phyloP scores from a whole-genome alignment of 2,113 vertebrate genomes.

The Thryonomys swinderianus region DNA sequence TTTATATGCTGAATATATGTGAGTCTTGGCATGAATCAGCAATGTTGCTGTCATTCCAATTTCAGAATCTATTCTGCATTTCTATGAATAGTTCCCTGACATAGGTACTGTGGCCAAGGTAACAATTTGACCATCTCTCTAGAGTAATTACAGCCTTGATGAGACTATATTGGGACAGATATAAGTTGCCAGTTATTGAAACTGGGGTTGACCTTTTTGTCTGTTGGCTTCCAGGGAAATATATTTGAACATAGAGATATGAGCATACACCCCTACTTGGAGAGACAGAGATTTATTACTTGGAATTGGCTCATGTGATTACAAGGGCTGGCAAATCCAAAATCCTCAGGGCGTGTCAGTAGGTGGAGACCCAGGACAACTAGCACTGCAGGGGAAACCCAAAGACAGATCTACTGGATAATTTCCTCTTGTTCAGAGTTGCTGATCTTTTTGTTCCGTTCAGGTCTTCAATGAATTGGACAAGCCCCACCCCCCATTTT shows the following conservation, averaged over 20 bases:
- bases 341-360: background rate
- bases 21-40: constrained; percentile 21
- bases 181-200: constrained; percentile 42
- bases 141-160: constrained; percentile 52
- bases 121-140: constrained; percentile 56
- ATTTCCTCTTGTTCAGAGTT: background rate
- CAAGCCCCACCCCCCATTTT: background rate
- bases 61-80: constrained; percentile 12
- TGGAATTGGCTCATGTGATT: background rate
- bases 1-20: background rate
- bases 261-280: background rate
- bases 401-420: background rate
- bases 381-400: background rate
- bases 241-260: background rate
- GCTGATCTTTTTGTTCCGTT: background rate
- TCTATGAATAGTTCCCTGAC: constrained; percentile 52
- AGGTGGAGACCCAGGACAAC: background rate
- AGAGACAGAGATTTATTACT: background rate
- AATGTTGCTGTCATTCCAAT: constrained; percentile 29
- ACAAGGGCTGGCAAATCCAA: background rate
- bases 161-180: constrained; percentile 45
- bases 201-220: constrained; percentile 33
- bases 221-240: background rate
- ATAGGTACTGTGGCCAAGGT: constrained; percentile 36
- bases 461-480: background rate